Conservation (phyloP, 2,888 invertebrate species). For the Ormia ochracea region DNA sequence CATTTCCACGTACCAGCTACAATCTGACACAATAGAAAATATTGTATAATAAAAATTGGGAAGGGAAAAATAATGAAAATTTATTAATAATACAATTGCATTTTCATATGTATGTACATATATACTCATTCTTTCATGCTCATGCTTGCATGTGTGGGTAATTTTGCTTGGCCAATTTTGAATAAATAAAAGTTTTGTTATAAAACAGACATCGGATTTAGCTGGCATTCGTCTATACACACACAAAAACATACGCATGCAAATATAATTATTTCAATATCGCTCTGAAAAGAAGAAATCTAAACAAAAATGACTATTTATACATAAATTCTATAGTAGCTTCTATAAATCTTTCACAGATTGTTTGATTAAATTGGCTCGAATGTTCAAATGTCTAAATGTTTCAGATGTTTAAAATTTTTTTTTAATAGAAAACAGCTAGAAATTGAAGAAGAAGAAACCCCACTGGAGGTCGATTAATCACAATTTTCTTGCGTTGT, state of each 20-base stretch:
- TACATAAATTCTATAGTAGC: constrained; percentile 28
- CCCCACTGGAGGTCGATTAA: neutral
- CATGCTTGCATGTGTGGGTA: neutral
- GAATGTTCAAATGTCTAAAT: constrained; percentile 23
- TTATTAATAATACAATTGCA: constrained; percentile 11
- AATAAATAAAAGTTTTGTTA: constrained; percentile 29
- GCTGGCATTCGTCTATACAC: too few relatives aligned
- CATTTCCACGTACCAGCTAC: neutral
- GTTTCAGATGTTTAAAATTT: constrained; percentile 30
- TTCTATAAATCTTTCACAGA: constrained; percentile 57
- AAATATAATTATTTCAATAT: constrained; percentile 10
- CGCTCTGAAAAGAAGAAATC: neutral
- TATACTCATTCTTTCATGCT: neutral
- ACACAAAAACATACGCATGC: too few relatives aligned
- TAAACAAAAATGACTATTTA: neutral
- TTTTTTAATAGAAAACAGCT: neutral
- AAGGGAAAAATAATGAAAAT: neutral
- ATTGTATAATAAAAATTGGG: neutral
- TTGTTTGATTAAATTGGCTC: constrained; percentile 55
- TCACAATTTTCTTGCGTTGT: neutral
- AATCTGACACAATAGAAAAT: constrained; percentile 16
- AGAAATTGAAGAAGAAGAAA: neutral
- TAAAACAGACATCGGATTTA: constrained; percentile 37
- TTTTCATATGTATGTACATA: neutral
- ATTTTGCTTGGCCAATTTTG: neutral